Base-by-base conservation (phyloP, 1,140 invertebrate species). In the Mizuhopecten yessoensis region DNA sequence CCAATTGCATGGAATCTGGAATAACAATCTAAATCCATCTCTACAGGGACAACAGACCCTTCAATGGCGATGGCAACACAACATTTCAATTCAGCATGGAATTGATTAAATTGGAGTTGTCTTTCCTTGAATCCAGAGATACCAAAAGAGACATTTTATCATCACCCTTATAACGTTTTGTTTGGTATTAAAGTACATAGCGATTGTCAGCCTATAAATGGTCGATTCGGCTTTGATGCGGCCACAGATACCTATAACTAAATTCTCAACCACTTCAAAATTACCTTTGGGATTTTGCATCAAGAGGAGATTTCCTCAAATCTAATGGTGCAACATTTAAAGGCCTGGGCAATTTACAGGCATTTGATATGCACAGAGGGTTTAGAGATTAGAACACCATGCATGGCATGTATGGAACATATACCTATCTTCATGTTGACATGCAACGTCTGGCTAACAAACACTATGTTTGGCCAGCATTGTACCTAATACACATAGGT, bases 321-420 rank as follows among this genome's bases (percentile, higher is more conserved):
- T 75, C 57, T 75, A 29, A 17, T 1, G 3, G 57, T 29, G 57
- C n/a, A 75, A 1, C 57, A 75, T 75, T 75, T 75, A 75, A 75
- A 75, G 57, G 57, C n/a, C 57, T 75, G 3, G 5, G 0, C 57
- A 75, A 75, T 75, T 75, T 75, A n/a, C 57, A 75, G 57, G 20
- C 57, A 75, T n/a, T 75, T 75, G 57, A 75, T 75, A 75, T 75
- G 57, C 57, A 29, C 57, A 75, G 57, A 75, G 57, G n/a, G 57
- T 75, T 75, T 29, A 75, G 23, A 75, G 57, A 75, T 75, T 75
- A 75, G 13, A 75, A 75, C 57, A n/a, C 0, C 0, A n/a, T 75
- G 23, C 2, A 23, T 75, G 42, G 42, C 29, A 7, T 75, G 23
- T 29, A 75, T 75, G 23, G 57, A 29, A 7, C n/a, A 29, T 75